Evolutionary conservation across 2,113 vertebrate genomes (phyloP).

Genomic region (Toxostoma redivivum): DNA sequence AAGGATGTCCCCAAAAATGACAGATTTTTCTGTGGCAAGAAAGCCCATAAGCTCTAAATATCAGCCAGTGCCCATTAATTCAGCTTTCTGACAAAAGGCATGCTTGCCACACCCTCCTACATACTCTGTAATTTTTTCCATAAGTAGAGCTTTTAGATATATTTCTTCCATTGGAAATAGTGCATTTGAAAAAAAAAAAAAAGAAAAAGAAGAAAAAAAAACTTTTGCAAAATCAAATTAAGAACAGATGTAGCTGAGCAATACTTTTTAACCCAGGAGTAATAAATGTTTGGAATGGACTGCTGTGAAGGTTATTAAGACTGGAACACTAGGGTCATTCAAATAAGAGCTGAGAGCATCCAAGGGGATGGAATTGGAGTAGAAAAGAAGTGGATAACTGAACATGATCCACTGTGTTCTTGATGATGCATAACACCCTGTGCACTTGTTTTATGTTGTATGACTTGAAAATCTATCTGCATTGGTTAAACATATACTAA

Average conservation of each 20-base stretch:
- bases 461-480: constrained; percentile 45
- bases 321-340: constrained; percentile 66
- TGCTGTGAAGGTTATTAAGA: constrained; percentile 70
- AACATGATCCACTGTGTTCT: constrained; percentile 42
- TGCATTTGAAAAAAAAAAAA: neutral
- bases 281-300: constrained; percentile 68
- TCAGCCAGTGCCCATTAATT: neutral
- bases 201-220: neutral
- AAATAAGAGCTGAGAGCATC: constrained; percentile 60
- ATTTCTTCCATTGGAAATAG: neutral
- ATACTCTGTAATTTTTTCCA: neutral
- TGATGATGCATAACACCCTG: constrained; percentile 39
- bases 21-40: neutral
- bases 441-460: constrained; percentile 44
- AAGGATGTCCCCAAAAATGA: neutral
- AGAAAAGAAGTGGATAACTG: constrained; percentile 61
- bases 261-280: constrained; percentile 62
- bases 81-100: neutral
- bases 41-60: neutral
- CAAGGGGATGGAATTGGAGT: constrained; percentile 53
- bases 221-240: constrained; percentile 58
- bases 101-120: neutral
- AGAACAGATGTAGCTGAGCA: constrained; percentile 63
- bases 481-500: neutral
- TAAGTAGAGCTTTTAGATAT: neutral